phyloP scores from a whole-genome alignment of 2,113 vertebrate genomes.

The Antigone vipio region DNA sequence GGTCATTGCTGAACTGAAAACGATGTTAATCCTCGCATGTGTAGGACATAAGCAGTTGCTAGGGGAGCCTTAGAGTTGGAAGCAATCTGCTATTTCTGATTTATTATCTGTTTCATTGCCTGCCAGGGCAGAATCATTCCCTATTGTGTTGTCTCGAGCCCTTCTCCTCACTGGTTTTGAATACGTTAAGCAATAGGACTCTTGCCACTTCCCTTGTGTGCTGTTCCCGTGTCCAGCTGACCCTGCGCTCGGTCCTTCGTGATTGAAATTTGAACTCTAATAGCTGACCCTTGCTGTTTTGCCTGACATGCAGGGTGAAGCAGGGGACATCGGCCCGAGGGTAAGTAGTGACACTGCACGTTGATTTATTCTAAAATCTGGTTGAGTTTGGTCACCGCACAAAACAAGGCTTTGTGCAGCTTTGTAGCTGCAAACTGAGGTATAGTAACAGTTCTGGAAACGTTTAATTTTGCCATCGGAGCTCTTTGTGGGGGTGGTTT shows the following conservation, averaged over 20 bases:
- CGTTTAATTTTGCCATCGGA: neutral
- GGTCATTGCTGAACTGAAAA: neutral
- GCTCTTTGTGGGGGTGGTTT: neutral
- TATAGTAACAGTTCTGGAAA: neutral
- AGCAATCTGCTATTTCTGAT: conserved; percentile 1
- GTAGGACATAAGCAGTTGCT: conserved; percentile 43
- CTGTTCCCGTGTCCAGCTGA: neutral
- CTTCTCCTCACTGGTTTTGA: conserved; percentile 31
- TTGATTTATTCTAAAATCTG: neutral
- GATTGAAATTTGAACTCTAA: neutral
- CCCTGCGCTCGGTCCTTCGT: neutral
- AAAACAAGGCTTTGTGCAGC: neutral
- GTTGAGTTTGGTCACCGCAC: neutral
- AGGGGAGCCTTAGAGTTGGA: conserved; percentile 12
- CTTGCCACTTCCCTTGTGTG: neutral
- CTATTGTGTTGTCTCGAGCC: conserved; percentile 30
- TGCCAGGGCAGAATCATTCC: conserved; percentile 26
- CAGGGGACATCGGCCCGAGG: conserved; percentile 87
- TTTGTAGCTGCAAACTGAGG: neutral
- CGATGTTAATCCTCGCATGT: neutral
- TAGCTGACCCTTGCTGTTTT: conserved; percentile 19
- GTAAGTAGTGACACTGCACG: conserved; percentile 69
- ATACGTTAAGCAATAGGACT: neutral
- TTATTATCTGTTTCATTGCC: conserved; percentile 28
- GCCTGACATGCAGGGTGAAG: conserved; percentile 79